phyloP scores from a whole-genome alignment of 2,113 vertebrate species.

The Leiothrix lutea region DNA sequence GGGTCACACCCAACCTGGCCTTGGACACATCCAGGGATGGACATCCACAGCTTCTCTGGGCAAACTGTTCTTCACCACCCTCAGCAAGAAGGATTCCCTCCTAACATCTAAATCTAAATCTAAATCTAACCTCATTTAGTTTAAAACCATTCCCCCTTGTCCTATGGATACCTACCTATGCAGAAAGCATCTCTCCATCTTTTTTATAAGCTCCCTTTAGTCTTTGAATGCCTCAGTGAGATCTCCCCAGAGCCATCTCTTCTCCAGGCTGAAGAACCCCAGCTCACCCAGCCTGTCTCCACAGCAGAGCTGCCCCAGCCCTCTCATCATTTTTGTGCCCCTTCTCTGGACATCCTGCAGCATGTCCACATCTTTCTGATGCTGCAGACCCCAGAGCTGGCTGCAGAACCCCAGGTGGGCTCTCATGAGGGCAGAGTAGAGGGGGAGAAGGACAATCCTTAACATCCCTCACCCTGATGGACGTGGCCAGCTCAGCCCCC shows the following conservation, averaged over 20 bases:
- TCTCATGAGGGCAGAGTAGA: not conserved
- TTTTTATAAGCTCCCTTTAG: not conserved
- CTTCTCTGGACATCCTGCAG: not conserved
- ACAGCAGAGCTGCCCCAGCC: not conserved
- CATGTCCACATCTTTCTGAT: not conserved
- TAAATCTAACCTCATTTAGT: not conserved
- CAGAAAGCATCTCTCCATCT: not conserved
- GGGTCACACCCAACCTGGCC: not conserved
- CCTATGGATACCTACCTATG: not conserved
- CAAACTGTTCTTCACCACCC: not conserved
- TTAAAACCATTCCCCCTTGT: not conserved
- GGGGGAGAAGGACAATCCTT: not conserved
- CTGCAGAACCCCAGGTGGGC: not conserved
- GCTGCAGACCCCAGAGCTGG: not conserved
- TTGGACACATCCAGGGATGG: not conserved
- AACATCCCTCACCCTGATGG: not conserved
- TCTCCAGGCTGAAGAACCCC: not conserved
- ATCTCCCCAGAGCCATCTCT: not conserved
- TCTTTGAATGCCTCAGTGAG: not conserved
- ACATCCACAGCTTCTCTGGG: not conserved
- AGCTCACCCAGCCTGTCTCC: not conserved
- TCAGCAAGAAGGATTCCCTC: not conserved
- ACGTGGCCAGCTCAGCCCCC: not conserved
- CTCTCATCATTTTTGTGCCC: not conserved
- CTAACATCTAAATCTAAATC: not conserved